phyloP scores from a whole-genome alignment of 1,140 invertebrate species.

The Pantala flavescens region DNA sequence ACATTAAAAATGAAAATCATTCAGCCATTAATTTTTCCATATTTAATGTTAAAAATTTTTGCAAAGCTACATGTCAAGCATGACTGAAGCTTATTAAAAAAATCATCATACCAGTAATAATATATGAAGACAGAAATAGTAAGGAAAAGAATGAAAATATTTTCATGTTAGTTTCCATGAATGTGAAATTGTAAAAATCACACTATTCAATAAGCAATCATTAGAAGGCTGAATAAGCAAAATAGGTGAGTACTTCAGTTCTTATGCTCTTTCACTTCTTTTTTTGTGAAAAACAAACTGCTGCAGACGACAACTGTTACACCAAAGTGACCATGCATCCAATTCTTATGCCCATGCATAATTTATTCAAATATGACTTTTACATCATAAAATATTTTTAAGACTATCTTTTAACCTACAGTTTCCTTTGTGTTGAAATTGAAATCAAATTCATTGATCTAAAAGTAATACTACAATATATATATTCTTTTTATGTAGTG shows the following conservation, averaged over 20 bases:
- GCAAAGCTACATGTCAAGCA: no score
- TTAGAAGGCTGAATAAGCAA: constrained; percentile 1
- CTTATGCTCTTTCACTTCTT: neutral
- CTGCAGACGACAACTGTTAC: constrained; percentile 38
- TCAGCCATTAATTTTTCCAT: neutral
- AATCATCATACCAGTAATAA: no score
- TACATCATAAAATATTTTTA: neutral
- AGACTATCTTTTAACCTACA: no score
- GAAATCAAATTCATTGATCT: no score
- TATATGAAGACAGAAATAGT: no score
- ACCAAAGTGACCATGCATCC: constrained; percentile 16
- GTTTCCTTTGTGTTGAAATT: no score
- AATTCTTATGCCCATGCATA: constrained; percentile 1
- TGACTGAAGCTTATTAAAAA: no score
- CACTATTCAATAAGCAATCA: neutral
- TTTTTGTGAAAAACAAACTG: constrained; percentile 24
- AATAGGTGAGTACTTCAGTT: neutral
- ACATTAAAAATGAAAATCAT: neutral
- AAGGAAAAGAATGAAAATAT: no score
- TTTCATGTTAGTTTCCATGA: neutral
- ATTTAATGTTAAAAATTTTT: neutral
- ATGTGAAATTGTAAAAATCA: neutral
- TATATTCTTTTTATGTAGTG: no score
- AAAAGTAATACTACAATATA: no score
- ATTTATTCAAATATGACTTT: neutral